phyloP scores from a whole-genome alignment of 2,113 vertebrate species.

The Patagioenas fasciata region DNA sequence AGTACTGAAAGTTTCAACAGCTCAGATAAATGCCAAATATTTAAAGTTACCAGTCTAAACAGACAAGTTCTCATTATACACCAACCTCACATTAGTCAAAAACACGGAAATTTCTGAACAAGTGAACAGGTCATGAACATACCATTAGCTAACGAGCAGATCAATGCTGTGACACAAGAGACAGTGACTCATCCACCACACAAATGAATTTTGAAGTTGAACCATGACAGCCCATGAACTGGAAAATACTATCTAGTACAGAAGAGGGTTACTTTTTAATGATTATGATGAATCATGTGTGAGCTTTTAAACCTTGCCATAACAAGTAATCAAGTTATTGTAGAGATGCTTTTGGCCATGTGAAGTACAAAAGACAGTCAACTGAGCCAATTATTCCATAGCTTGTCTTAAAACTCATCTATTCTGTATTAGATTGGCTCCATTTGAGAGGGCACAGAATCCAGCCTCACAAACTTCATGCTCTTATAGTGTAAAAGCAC shows the following conservation, averaged over 20 bases:
- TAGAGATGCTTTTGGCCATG: neutral
- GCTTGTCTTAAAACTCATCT: neutral
- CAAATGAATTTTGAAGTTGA: neutral
- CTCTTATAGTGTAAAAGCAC: neutral
- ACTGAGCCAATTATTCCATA: neutral
- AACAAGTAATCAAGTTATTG: neutral
- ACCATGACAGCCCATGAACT: neutral
- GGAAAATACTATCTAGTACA: neutral
- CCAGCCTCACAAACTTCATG: neutral
- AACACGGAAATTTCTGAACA: neutral
- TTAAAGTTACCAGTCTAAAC: neutral
- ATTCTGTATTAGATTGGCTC: neutral
- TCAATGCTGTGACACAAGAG: neutral
- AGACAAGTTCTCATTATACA: neutral
- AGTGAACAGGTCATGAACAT: neutral
- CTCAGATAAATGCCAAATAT: neutral
- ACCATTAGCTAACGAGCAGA: neutral
- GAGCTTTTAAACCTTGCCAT: neutral
- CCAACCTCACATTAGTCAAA: neutral
- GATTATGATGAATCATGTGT: rapidly evolving
- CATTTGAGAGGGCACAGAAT: neutral
- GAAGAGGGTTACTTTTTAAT: neutral
- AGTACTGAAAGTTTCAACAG: neutral
- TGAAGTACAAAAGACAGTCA: neutral
- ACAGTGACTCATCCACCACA: neutral